Conservation (phyloP, 1,140 invertebrate genomes). For the Pararge aegeria region DNA sequence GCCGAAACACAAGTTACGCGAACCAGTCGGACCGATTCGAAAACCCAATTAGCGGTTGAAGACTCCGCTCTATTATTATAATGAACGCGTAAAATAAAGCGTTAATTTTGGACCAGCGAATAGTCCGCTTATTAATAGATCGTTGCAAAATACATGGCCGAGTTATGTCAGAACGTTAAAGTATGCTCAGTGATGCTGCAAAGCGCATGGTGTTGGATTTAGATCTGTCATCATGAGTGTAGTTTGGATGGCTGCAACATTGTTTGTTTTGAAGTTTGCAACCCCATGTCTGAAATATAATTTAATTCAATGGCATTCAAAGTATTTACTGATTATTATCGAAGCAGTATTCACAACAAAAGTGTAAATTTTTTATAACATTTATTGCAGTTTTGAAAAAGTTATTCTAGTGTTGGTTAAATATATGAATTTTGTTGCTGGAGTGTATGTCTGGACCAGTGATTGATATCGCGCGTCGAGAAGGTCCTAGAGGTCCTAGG, state of each 20-base stretch:
- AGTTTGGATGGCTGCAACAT: not conserved
- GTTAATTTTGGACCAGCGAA: slow-evolving; percentile 61
- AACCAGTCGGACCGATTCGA: slow-evolving; percentile 37
- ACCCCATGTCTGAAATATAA: too few relatives aligned
- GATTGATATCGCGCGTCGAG: too few relatives aligned
- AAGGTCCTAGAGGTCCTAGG: too few relatives aligned
- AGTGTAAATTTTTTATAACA: too few relatives aligned
- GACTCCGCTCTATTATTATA: slow-evolving; percentile 68
- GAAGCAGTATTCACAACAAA: too few relatives aligned
- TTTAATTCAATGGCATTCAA: too few relatives aligned
- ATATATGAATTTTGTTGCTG: too few relatives aligned
- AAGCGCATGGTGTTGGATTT: slow-evolving; percentile 24
- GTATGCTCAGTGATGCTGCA: slow-evolving; percentile 15
- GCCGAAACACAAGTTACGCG: slow-evolving; percentile 41
- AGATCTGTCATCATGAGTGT: slow-evolving; percentile 16
- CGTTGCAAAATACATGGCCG: slow-evolving; percentile 72
- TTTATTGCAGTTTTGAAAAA: too few relatives aligned
- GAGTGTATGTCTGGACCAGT: too few relatives aligned
- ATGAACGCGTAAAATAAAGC: slow-evolving; percentile 53
- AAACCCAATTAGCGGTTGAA: slow-evolving; percentile 71
- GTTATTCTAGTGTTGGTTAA: too few relatives aligned
- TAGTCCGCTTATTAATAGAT: slow-evolving; percentile 60
- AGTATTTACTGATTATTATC: too few relatives aligned
- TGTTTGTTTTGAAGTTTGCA: not conserved
- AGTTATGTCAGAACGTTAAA: slow-evolving; percentile 64